Percentiles rank a stretch among this genome's conserved stretches.
phyloP scores from a whole-genome alignment of 2,113 vertebrate species.

The Myrmecophaga tridactyla region DNA sequence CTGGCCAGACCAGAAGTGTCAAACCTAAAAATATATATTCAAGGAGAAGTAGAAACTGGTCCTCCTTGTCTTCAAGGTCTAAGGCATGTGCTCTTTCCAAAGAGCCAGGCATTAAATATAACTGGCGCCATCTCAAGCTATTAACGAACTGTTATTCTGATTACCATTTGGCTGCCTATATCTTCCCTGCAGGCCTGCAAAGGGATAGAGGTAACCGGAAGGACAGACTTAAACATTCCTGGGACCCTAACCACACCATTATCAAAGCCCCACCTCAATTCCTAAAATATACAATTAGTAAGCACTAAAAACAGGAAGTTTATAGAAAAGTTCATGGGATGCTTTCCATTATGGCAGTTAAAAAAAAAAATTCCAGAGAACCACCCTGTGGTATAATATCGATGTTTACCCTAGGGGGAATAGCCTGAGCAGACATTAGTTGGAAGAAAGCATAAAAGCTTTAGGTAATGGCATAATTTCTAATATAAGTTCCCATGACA shows the following conservation, averaged over 20 bases:
- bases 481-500: slow-evolving; percentile 60
- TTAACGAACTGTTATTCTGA: not conserved
- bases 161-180: not conserved
- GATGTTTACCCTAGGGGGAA: not conserved
- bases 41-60: not conserved
- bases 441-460: not conserved
- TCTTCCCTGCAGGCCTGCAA: not conserved
- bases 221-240: not conserved
- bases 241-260: not conserved
- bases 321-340: not conserved
- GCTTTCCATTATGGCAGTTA: not conserved
- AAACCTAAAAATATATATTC: not conserved
- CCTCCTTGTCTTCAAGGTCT: not conserved
- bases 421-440: not conserved
- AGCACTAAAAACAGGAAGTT: slow-evolving; percentile 6
- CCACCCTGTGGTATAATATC: not conserved
- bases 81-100: not conserved
- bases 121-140: not conserved
- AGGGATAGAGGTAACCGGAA: not conserved
- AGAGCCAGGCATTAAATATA: not conserved
- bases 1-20: not conserved
- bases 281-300: not conserved
- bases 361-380: not conserved
- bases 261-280: not conserved
- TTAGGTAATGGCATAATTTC: slow-evolving; percentile 46